Evolutionary conservation across 2,888 invertebrate species (phyloP).

Genomic region (Dendrolimus pini): DNA sequence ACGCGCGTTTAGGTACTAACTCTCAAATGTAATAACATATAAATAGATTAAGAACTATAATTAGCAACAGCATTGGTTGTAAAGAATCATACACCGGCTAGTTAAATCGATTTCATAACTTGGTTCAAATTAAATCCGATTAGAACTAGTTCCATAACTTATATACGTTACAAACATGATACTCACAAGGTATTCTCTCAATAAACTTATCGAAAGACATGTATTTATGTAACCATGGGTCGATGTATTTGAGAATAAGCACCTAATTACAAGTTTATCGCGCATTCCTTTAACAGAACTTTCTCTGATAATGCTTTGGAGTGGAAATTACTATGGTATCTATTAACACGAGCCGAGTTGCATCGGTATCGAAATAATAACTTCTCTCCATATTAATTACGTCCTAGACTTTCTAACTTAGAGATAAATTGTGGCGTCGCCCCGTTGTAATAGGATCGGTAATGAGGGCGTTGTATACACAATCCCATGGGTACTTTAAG

Average conservation of each 20-base stretch:
- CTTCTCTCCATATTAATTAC: slow-evolving; percentile 68
- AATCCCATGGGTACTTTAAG: background rate
- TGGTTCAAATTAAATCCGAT: too few species aligned
- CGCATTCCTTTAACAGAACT: slow-evolving; percentile 47
- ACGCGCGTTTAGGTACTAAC: too few species aligned
- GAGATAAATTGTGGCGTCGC: slow-evolving; percentile 45
- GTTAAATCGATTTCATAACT: too few species aligned
- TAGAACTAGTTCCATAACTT: background rate
- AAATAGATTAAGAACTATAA: too few species aligned
- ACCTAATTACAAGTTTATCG: slow-evolving; percentile 29
- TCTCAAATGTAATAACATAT: too few species aligned
- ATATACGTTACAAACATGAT: background rate
- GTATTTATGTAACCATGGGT: slow-evolving; percentile 7
- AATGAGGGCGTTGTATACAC: slow-evolving; percentile 31
- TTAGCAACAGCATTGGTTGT: too few species aligned
- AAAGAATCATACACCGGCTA: too few species aligned
- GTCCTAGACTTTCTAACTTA: slow-evolving; percentile 57
- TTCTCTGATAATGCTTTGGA: slow-evolving; percentile 58
- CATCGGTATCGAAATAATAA: slow-evolving; percentile 58
- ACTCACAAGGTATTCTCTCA: background rate
- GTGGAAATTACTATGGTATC: slow-evolving; percentile 44
- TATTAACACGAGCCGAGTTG: slow-evolving; percentile 31
- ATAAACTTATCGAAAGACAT: slow-evolving; percentile 1
- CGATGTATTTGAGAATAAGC: slow-evolving; percentile 21
- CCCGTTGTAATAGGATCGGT: slow-evolving; percentile 41